A percentile compares a stretch with the other conserved stretches of the same genome.
These are phyloP conservation scores for Drosophila paramelanica DNA, from an alignment of 2,888 invertebrate species.

Conservation along the genomic window DNA sequence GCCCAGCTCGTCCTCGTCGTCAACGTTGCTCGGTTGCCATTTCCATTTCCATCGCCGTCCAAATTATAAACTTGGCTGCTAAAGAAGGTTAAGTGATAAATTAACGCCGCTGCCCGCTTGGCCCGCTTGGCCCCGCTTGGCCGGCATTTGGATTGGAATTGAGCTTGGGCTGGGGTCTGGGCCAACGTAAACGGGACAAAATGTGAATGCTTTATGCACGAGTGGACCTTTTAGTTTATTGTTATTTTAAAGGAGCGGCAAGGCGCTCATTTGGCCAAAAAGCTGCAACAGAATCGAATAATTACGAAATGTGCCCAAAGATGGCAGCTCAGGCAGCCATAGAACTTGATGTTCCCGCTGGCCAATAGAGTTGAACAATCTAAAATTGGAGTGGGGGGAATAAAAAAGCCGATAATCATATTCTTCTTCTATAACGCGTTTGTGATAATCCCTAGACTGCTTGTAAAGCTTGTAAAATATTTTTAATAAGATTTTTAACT, in stretches of 20 bases:
- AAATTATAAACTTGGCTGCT: slow-evolving; percentile 80
- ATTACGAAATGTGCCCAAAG: slow-evolving; percentile 48
- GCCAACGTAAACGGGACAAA: slow-evolving; percentile 32
- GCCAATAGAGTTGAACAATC: slow-evolving; percentile 25
- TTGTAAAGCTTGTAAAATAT: too few species aligned
- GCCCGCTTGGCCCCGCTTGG: slow-evolving; percentile 34
- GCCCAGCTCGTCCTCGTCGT: slow-evolving; percentile 39
- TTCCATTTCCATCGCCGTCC: slow-evolving; percentile 50
- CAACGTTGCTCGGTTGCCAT: slow-evolving; percentile 47
- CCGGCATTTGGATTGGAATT: slow-evolving; percentile 46
- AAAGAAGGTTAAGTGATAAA: slow-evolving; percentile 80
- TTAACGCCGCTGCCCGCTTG: slow-evolving; percentile 68
- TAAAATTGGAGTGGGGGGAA: not conserved
- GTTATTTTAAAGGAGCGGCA: slow-evolving; percentile 62
- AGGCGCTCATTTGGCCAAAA: slow-evolving; percentile 13
- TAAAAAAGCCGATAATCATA: not conserved
- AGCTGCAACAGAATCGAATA: slow-evolving; percentile 28
- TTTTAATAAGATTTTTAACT: not conserved
- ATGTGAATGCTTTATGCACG: slow-evolving; percentile 77
- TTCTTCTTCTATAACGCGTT: slow-evolving; percentile 2
- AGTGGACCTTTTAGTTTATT: slow-evolving; percentile 78
- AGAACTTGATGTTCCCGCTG: slow-evolving; percentile 15
- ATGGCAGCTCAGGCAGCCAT: not conserved
- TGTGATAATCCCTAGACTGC: not conserved
- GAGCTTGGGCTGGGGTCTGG: slow-evolving; percentile 6